Base-by-base conservation (phyloP, 2,797 vertebrate genomes). In the Emys orbicularis region DNA sequence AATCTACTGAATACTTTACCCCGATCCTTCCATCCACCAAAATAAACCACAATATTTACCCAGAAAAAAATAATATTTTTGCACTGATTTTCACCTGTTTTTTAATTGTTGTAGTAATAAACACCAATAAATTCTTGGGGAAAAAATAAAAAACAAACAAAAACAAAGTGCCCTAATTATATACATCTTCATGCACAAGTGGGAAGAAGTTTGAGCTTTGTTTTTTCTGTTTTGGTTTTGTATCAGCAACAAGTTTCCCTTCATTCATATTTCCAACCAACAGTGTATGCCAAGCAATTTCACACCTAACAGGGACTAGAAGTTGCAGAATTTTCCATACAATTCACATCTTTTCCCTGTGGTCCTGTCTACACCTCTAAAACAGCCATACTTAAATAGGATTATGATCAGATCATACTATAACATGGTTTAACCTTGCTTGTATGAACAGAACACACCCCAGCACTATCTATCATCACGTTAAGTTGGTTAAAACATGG, bases 221-320 rank as follows among this genome's bases (percentile, higher is more conserved):
- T 44, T 89, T 11, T 47, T 37, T 31, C 37, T 86, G 44, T 52
- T 52, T 52, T 52, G 16, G 68, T 23, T 29, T 41, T n/a, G 10
- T 19, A 57, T 57, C 25, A 57, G 10, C 56, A 41, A n/a, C 21
- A 91, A 79, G 11, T 5, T 23, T 68, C 56, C 77, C 57, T 88
- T 85, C 29, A 15, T 50, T 91, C 49, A 21, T 4, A 31, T 7
- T 68, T 65, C 44, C 0, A 57, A 57, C 25, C 25, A 0, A n/a
- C 88, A 47, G 27, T 12, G n/a, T 8, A 83, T 12, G 7, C 37
- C 53, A 72, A 83, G 29, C 1, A 41, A n/a, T 41, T 16, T 72
- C 37, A n/a, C 65, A 0, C 0, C 57, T 59, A 54, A 49, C 82
- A 83, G 47, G 29, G 56, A 68, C n/a, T 13, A 79, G 41, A 57